A percentile compares a stretch with the other conserved stretches of the same genome.
These are phyloP conservation scores for Zootermopsis nevadensis DNA, from an alignment of 2,888 invertebrate species.

Conservation along the genomic window DNA sequence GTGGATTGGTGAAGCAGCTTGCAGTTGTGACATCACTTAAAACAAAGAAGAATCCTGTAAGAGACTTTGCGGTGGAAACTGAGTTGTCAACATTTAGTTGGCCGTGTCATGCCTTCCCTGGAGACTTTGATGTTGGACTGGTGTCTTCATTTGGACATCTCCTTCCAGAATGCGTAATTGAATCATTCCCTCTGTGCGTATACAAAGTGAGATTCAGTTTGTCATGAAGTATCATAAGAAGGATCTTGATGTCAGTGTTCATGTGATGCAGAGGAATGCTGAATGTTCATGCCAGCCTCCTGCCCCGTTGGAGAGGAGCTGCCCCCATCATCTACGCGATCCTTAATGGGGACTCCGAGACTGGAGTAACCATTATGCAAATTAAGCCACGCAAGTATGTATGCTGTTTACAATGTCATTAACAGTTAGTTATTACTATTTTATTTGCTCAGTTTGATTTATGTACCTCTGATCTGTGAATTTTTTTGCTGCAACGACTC, in stretches of 20 bases:
- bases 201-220: neutral
- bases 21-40: slow-evolving; percentile 79
- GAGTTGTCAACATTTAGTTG: slow-evolving; percentile 73
- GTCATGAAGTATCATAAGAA: no score
- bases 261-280: slow-evolving; percentile 81
- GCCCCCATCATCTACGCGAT: slow-evolving; percentile 90
- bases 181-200: slow-evolving; percentile 84
- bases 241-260: slow-evolving; percentile 10
- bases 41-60: slow-evolving; percentile 72
- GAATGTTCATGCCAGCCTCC: slow-evolving; percentile 92
- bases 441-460: no score
- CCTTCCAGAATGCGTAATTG: slow-evolving; percentile 80
- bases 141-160: slow-evolving; percentile 95
- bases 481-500: no score
- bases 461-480: no score
- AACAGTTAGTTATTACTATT: no score
- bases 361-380: slow-evolving; percentile 90
- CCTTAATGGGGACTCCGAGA: slow-evolving; percentile 81
- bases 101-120: slow-evolving; percentile 67
- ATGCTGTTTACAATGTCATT: neutral
- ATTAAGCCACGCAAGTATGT: slow-evolving; percentile 76
- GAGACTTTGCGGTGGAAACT: slow-evolving; percentile 74
- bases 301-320: slow-evolving; percentile 94
- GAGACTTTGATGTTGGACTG: slow-evolving; percentile 83
- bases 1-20: slow-evolving; percentile 66